Percentiles rank a stretch among this genome's conserved stretches.
phyloP scores from a whole-genome alignment of 2,797 vertebrate species.

The Lophotriccus pileatus region DNA sequence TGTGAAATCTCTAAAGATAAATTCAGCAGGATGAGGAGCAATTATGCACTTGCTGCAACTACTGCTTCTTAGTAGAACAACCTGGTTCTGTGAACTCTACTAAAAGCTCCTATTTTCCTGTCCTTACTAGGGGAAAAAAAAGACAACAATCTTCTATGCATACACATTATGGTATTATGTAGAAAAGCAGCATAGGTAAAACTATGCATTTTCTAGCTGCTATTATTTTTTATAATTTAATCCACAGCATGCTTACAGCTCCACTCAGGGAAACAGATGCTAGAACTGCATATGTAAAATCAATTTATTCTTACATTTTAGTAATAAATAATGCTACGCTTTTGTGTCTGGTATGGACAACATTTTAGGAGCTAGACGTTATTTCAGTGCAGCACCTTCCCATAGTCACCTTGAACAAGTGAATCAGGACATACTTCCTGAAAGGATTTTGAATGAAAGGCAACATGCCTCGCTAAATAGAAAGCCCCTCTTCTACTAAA shows the following conservation, averaged over 20 bases:
- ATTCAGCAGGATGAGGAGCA: neutral
- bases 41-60: neutral
- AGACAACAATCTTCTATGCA: neutral
- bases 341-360: neutral
- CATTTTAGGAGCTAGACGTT: neutral
- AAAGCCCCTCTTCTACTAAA: neutral
- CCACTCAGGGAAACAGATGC: neutral
- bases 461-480: neutral
- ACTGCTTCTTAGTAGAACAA: neutral
- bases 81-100: neutral
- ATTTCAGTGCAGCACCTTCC: neutral
- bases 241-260: neutral
- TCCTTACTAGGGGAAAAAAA: neutral
- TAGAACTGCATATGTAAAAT: neutral
- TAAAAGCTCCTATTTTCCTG: neutral
- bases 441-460: neutral
- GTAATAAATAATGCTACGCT: neutral
- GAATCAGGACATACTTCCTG: neutral
- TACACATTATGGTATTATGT: neutral
- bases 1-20: slow-evolving; percentile 12
- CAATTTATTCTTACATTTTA: neutral
- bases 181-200: neutral
- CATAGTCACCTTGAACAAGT: neutral
- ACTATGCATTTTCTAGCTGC: neutral
- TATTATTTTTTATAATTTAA: neutral